Evolutionary conservation across 1,140 invertebrate genomes (phyloP).

Genomic region (Monomorium pharaonis): DNA sequence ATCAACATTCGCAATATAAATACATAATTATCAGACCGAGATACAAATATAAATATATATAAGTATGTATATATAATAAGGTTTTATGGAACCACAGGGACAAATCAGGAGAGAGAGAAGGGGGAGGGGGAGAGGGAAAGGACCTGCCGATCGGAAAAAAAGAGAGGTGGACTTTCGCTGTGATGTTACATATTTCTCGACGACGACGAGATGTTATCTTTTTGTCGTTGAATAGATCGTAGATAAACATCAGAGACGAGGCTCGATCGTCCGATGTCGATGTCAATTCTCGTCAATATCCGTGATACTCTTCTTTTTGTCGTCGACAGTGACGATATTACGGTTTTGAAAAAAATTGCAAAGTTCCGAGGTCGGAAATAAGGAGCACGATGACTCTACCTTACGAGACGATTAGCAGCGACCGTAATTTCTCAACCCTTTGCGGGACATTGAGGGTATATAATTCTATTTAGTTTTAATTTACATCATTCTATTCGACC

Average conservation of each 20-base stretch:
- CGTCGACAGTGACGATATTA: constrained; percentile 26
- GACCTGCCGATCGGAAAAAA: constrained; percentile 22
- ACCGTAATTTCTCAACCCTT: background rate
- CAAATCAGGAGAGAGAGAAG: constrained; percentile 8
- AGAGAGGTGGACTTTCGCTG: constrained; percentile 16
- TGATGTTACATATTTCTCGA: constrained; percentile 30
- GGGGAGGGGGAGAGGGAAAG: background rate
- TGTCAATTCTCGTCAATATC: constrained; percentile 38
- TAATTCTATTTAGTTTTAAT: background rate
- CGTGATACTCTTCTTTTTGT: background rate
- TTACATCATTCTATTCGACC: background rate
- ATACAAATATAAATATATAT: constrained; percentile 50
- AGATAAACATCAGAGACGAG: constrained; percentile 3
- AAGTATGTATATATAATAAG: constrained; percentile 14
- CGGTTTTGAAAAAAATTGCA: background rate
- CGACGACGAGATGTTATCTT: constrained; percentile 7
- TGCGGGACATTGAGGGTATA: background rate
- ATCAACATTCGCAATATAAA: constrained; percentile 70
- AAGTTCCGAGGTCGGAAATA: background rate
- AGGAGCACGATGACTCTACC: background rate
- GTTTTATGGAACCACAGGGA: background rate
- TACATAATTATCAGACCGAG: constrained; percentile 48
- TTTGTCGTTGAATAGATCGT: constrained; percentile 26
- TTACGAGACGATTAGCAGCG: background rate
- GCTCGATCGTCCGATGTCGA: constrained; percentile 22